Base-by-base conservation (phyloP, 2,113 vertebrate species). In the Pontoporia blainvillei region DNA sequence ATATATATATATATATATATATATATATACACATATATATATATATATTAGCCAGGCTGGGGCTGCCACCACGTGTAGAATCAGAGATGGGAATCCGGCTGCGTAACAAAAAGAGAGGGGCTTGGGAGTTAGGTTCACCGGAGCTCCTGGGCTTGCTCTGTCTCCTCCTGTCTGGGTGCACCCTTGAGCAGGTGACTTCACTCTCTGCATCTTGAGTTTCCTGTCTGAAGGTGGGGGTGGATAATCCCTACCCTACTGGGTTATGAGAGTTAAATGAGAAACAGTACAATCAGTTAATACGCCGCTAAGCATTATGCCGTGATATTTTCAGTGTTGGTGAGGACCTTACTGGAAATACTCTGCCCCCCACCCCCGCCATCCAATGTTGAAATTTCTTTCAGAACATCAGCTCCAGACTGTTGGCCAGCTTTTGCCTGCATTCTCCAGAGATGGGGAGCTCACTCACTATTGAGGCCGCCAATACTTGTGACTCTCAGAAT, bases 121-220 rank as follows among this genome's bases (percentile, higher is more conserved):
- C 39, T 88, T 20, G 10, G 4, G 11, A 34, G 36, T 17, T 20
- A 27, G 31, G 17, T 1, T 34, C 25, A 3, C 5, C 0, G 0
- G 49, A 12, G 31, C 23, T n/a, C 34, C 36, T 17, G 2, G 10
- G 14, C 17, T 44, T 36, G 25, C 7, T 36, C 62, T 57, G 49
- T 15, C 46, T 83, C 27, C 23, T 67, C 4, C 62, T 67, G 0
- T 25, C 29, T 41, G 44, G 34, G 15, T 72, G 52, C 34, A 39
- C 3, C 34, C 52, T 36, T 13, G 57, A 88, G 23, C 71, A 12
- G n/a, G 46, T 2, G 8, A 0, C 17, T 31, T 23, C 12, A 17
- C 23, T 76, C 10, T 46, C 39, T 36, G 44, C 25, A 36, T 73
- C 67, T n/a, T 41, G 20, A 12, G 71, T 61, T 15, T 72, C 18